Percentiles rank a stretch among this genome's conserved stretches.
phyloP scores from a whole-genome alignment of 2,888 invertebrate species.

The Drosophila siamana region DNA sequence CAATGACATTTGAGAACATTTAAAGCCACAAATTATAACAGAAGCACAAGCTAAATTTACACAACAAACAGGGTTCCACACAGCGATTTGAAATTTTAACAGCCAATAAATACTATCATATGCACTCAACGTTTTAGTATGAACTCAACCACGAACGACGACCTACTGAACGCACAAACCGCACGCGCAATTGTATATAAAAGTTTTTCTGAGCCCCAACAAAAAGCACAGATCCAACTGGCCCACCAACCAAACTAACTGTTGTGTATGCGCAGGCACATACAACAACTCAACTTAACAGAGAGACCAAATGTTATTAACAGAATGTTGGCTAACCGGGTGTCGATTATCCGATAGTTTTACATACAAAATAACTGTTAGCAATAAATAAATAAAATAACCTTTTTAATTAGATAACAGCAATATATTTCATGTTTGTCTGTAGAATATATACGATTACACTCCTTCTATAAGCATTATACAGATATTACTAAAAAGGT shows the following conservation, averaged over 20 bases:
- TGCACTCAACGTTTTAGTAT: conserved; percentile 18
- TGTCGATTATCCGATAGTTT: background rate
- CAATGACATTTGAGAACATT: conserved; percentile 24
- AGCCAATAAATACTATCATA: conserved; percentile 21
- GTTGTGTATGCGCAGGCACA: conserved; percentile 5
- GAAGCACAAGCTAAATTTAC: conserved; percentile 39
- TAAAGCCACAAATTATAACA: conserved; percentile 24
- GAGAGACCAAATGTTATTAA: background rate
- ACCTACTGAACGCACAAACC: conserved; percentile 49
- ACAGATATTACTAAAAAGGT: too few relatives aligned
- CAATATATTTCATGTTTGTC: too few relatives aligned
- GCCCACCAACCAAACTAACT: background rate
- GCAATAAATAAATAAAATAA: background rate
- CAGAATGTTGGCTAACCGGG: background rate
- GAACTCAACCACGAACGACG: conserved; percentile 55
- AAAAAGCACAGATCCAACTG: conserved; percentile 33
- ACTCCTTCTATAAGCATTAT: too few relatives aligned
- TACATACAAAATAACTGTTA: too few relatives aligned
- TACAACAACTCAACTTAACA: conserved; percentile 17
- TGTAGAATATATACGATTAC: too few relatives aligned
- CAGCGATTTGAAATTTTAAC: conserved; percentile 55
- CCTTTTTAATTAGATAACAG: background rate
- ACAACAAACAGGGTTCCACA: conserved; percentile 53
- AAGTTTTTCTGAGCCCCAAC: conserved; percentile 19
- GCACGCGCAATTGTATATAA: conserved; percentile 52